These are phyloP conservation scores for Arizona elegans DNA, from an alignment of 2,113 vertebrate genomes.

Conservation along the genomic window DNA sequence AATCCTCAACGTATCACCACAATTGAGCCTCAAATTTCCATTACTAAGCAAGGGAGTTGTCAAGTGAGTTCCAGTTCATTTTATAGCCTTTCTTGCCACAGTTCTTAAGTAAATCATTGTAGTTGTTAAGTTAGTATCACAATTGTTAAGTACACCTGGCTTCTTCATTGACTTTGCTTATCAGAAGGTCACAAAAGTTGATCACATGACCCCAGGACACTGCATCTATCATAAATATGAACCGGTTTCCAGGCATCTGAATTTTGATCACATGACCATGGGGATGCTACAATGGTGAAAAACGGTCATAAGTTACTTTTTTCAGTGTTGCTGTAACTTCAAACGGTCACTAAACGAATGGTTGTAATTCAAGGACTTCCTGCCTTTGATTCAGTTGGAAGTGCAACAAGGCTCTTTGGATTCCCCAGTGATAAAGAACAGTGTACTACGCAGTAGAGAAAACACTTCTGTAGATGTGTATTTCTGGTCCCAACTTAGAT, in stretches of 20 bases:
- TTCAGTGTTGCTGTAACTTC: background rate
- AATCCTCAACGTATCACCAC: background rate
- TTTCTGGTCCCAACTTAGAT: background rate
- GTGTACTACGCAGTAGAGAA: background rate
- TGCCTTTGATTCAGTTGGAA: background rate
- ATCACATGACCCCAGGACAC: background rate
- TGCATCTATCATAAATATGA: background rate
- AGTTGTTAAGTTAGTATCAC: background rate
- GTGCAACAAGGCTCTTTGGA: background rate
- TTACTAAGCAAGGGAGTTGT: background rate
- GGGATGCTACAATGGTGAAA: background rate
- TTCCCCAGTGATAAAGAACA: background rate
- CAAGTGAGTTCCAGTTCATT: background rate
- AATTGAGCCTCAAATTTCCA: background rate
- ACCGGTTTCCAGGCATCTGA: background rate
- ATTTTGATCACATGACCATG: background rate
- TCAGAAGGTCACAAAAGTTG: background rate
- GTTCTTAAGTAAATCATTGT: background rate
- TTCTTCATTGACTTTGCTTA: background rate
- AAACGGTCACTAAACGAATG: background rate
- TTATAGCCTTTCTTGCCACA: background rate
- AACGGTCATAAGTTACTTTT: background rate
- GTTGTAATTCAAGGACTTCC: background rate
- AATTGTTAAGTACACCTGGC: background rate
- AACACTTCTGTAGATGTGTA: background rate